Percentiles rank a stretch among this genome's conserved stretches.
These are phyloP conservation scores for Hormaphis cornu DNA, from an alignment of 1,140 invertebrate genomes.

Conservation along the genomic window DNA sequence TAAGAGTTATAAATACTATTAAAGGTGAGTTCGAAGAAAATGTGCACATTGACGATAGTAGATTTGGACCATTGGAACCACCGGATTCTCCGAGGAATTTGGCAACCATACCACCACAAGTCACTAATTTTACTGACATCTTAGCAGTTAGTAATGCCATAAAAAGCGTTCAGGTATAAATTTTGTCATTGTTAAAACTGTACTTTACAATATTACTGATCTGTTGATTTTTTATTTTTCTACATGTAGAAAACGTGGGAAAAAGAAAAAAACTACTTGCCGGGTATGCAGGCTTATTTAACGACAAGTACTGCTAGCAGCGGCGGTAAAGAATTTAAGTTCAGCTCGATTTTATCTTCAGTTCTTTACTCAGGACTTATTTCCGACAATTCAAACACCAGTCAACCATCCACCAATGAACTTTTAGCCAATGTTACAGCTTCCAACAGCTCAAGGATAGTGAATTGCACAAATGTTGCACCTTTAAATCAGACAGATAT, in stretches of 20 bases:
- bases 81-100: conserved; percentile 12
- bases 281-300: conserved; percentile 28
- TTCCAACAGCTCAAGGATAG: conserved; percentile 3
- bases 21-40: conserved; percentile 14
- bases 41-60: conserved; percentile 15
- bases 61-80: conserved; percentile 15
- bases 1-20: neutral
- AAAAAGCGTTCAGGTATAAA: conserved; percentile 17
- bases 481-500: conserved; percentile 4
- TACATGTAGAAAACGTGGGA: conserved; percentile 24
- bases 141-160: conserved; percentile 13
- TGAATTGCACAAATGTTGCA: neutral
- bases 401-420: conserved; percentile 5
- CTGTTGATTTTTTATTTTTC: neutral
- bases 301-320: conserved; percentile 23
- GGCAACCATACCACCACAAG: neutral
- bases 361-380: conserved; percentile 3
- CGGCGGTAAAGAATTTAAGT: conserved; percentile 21
- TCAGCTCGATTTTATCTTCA: conserved; percentile 4
- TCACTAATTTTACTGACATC: conserved; percentile 8
- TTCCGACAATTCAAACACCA: conserved; percentile 19
- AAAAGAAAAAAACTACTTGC: conserved; percentile 19
- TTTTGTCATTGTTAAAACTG: neutral
- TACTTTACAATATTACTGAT: neutral
- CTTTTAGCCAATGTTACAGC: conserved; percentile 11